These are phyloP conservation scores for Schizothorax lantsangensis DNA, from an alignment of 2,797 vertebrate species.

Conservation along the genomic window DNA sequence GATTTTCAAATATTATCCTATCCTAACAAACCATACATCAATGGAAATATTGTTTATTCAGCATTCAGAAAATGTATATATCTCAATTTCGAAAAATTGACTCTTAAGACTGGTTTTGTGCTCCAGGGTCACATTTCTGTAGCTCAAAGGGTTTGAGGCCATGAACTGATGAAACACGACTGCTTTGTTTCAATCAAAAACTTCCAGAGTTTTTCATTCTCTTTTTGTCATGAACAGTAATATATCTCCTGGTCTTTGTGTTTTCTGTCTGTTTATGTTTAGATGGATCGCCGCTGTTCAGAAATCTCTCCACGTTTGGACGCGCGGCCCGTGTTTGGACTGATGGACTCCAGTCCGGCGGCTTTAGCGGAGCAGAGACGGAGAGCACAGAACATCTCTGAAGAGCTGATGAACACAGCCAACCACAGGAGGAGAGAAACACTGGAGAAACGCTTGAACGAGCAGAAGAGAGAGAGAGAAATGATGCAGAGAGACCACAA, in stretches of 20 bases:
- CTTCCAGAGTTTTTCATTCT: too few species aligned
- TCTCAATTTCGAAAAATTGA: too few species aligned
- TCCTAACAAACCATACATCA: too few species aligned
- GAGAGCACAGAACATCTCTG: conserved; percentile 73
- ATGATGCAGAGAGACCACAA: conserved; percentile 71
- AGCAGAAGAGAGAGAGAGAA: conserved; percentile 76
- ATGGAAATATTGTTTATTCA: too few species aligned
- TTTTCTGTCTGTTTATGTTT: conserved; percentile 42
- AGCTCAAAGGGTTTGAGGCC: too few species aligned
- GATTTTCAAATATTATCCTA: too few species aligned
- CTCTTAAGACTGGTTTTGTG: too few species aligned
- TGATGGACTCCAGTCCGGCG: conserved; percentile 62
- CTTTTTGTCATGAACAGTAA: too few species aligned
- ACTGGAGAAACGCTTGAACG: conserved; percentile 68
- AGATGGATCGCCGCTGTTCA: conserved; percentile 67
- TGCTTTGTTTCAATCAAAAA: too few species aligned
- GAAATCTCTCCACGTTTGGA: conserved; percentile 66
- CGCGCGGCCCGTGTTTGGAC: conserved; percentile 69
- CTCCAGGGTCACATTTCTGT: too few species aligned
- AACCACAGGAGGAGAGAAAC: conserved; percentile 67
- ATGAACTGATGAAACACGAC: too few species aligned
- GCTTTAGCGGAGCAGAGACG: conserved; percentile 61
- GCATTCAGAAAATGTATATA: too few species aligned
- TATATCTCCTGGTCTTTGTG: background rate
- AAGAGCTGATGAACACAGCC: conserved; percentile 73